Base-by-base conservation (phyloP, 2,888 invertebrate genomes). In the Cataglyphis rosenhaueri region DNA sequence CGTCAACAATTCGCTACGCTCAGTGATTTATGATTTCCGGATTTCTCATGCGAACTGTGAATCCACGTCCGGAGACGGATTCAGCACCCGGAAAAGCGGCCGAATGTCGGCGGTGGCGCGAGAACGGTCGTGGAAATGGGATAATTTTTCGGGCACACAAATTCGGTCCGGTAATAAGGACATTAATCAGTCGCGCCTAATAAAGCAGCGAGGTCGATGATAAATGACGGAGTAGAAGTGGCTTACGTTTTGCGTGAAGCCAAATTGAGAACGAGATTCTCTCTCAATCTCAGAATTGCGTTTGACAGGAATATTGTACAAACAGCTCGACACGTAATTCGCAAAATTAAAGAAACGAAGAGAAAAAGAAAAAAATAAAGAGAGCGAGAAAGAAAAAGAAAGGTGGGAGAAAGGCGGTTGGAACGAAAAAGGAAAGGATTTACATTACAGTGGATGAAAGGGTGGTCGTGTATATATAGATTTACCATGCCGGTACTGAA, bases 401-500 rank as follows among this genome's bases (percentile, higher is more conserved):
- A 8, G n/a, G n/a, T n/a, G n/a, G 8, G 0, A 64, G 18, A n/a
- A n/a, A 6, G 57, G 35, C 55, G 59, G 21, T n/a, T 48, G 32
- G 29, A 48, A 52, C 48, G 65, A 78, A 61, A 48, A 57, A 61
- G n/a, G 64, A 68, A 57, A 55, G 57, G 52, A 75, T 74, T 57
- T 48, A 71, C 55, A 44, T 71, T 59, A 73, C 62, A 32, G 66
- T 65, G 32, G 61, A 64, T 74, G 62, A 81, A 78, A 65, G 78
- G 35, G 52, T 18, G 52, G 52, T 52, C 65, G 52, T 78, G 71
- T 79, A 59, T 79, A 79, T 79, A 66, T 62, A 62, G 62, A 57
- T 76, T 74, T 84, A 83, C 84, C 83, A 84, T 64, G 84, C 84
- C 86, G 68, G 64, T 84, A 81, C 64, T 81, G 83, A 89, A 87